phyloP scores from a whole-genome alignment of 2,113 vertebrate species.

The Actenoides lindsayi region DNA sequence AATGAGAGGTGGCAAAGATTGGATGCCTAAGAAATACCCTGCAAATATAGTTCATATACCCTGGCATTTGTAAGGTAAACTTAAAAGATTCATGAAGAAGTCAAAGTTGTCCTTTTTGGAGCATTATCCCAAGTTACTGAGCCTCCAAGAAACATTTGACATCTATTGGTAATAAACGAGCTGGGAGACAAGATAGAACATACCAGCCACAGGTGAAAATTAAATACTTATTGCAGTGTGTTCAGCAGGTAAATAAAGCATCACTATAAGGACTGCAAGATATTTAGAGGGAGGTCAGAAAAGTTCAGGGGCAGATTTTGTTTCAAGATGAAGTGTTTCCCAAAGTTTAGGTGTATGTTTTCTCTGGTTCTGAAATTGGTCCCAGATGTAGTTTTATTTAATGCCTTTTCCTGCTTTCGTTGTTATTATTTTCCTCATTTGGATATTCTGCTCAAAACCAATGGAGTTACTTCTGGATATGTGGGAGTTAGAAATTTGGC shows the following conservation, averaged over 20 bases:
- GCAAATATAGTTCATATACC: not conserved
- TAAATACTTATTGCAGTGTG: not conserved
- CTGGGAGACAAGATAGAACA: not conserved
- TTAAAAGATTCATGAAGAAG: not conserved
- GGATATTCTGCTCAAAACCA: not conserved
- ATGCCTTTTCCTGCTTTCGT: not conserved
- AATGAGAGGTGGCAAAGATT: not conserved
- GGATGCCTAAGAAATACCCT: not conserved
- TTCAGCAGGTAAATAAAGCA: not conserved
- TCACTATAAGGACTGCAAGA: not conserved
- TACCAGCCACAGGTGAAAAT: not conserved
- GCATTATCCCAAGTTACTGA: not conserved
- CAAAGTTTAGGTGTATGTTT: not conserved
- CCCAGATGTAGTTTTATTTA: not conserved
- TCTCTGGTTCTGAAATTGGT: not conserved
- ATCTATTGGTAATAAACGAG: not conserved
- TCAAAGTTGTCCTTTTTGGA: not conserved
- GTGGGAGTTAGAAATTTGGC: not conserved
- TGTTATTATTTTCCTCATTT: not conserved
- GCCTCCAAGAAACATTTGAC: not conserved
- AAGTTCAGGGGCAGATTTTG: not conserved
- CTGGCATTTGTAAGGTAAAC: not conserved
- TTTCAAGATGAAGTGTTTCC: not conserved
- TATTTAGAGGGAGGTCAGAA: not conserved
- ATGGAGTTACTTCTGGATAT: not conserved